Evolutionary conservation across 2,113 vertebrate species (phyloP), one percentile per base, ranked within the genome.

Genomic region (Entosphenus tridentatus): DNA sequence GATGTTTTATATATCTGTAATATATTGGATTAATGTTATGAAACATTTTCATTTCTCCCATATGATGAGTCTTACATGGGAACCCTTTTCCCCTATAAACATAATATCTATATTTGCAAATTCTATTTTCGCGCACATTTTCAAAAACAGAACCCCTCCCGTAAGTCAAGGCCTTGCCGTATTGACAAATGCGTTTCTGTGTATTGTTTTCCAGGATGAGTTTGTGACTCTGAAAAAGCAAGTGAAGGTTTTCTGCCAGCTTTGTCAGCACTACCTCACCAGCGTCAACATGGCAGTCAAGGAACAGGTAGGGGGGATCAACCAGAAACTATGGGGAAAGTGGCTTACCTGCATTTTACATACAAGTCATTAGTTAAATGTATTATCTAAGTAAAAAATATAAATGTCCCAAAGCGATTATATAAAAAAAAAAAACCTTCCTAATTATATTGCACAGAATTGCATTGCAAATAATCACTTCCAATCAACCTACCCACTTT

Each of bases 211-310:
- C 73, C 74, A 98, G 93, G 87, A 92, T 72, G 88, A 96, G 70
- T 77, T 95, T 79, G 80, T 89, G 56, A 88, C 85, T 69, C 79
- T 98, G 71, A 89, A 92, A 82, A 96, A 89, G 76, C 90, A 98
- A 78, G 92, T 96, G 86, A 85, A 89, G 77, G 90, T 90, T 57
- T 96, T 98, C 78, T 96, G 87, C 79, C 85, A 96, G 81, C 95
- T 98, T 79, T 98, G 92, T 77, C 93, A 96, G 77, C 88, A 90
- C 80, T 98, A 98, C 81, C 82, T 96, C 79, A 91, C 87, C 76
- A 96, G 95, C 67, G 86, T 98, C 79, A 95, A 92, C 82, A 95
- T 87, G 75, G 83, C 89, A 72, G 92, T 98, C 75, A 98, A 98
- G 79, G 93, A 98, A 76, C 93, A 98, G 90, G 93, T 96, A 71